Percentiles rank a stretch among this genome's conserved stretches.
phyloP scores from a whole-genome alignment of 2,113 vertebrate genomes.

The Cricetomys ansorgei region DNA sequence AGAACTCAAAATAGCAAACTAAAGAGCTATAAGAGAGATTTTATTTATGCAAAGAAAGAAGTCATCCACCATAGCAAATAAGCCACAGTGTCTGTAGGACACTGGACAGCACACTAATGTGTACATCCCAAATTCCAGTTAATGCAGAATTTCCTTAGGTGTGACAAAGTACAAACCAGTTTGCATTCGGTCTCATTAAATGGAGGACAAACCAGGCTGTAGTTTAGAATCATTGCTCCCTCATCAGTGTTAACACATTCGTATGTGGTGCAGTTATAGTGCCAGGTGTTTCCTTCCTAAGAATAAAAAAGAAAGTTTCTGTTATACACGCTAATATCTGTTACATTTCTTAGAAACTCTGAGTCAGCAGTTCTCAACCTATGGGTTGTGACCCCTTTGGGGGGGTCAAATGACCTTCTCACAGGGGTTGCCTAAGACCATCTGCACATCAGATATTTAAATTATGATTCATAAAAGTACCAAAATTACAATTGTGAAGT shows the following conservation, averaged over 20 bases:
- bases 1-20: slow-evolving; percentile 17
- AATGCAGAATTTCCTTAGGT: slow-evolving; percentile 55
- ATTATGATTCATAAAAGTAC: too few relatives aligned
- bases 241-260: slow-evolving; percentile 93
- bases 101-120: background rate
- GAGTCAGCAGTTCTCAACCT: too few relatives aligned
- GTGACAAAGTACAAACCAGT: slow-evolving; percentile 91
- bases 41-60: slow-evolving; percentile 25
- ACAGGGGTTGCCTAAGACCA: too few relatives aligned
- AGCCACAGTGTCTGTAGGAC: background rate
- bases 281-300: slow-evolving; percentile 96
- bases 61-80: background rate
- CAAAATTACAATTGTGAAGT: too few relatives aligned
- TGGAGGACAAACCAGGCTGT: slow-evolving; percentile 94
- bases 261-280: slow-evolving; percentile 94
- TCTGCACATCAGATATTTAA: too few relatives aligned
- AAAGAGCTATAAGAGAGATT: background rate
- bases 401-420: too few relatives aligned
- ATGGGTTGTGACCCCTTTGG: too few relatives aligned
- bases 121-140: background rate
- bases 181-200: slow-evolving; percentile 97
- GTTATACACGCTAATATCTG: background rate
- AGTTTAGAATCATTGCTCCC: slow-evolving; percentile 91
- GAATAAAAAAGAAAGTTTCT: slow-evolving; percentile 52
- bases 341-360: background rate